Evolutionary conservation across 2,888 invertebrate genomes (phyloP), one percentile per base, ranked within the genome.

Genomic region (Eurytoma californica): DNA sequence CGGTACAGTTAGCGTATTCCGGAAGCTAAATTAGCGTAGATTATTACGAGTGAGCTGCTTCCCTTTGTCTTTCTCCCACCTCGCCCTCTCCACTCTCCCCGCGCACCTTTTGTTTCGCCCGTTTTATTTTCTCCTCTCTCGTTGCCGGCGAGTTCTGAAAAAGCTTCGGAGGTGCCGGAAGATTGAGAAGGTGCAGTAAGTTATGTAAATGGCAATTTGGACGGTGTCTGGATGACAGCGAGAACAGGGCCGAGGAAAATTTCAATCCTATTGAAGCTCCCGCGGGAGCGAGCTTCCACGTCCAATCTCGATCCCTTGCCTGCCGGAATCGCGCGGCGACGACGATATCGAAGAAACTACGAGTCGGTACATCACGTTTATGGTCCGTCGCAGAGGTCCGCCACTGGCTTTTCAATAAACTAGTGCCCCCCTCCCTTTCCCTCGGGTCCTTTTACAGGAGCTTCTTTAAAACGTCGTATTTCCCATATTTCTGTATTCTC

Each of bases 1-100:
- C 88, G 87, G 88, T 88, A 88, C 88, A 87, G 88, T 89, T 89
- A 88, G 87, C 87, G 88, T 89, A 89, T 89, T 88, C 87, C 88
- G 86, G 88, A 86, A 87, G 88, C 88, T 88, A 87, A 89, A 89
- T 89, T 90, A 89, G 88, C 86, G 86, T 86, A 88, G 89, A 89
- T 90, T 89, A 89, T 90, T 89, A 88, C 88, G 87, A 88, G 88
- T 88, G 87, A 85, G 85, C 86, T 84, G 85, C 81, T 24, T n/a
- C 47, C 20, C 63, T 63, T 53, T 63, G 53, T 63, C 65, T n/a
- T 66, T 66, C 69, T 24, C 49, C 28, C 60, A 13, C 49, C 12
- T 30, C 60, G 20, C 30, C 69, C 30, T 73, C 79, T 78, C 79
- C 9, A 76, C 73, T 72, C 61, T 69, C 60, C 63, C n/a, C n/a